Base-by-base conservation (phyloP, 2,797 vertebrate genomes). In the Danio jaintianensis region DNA sequence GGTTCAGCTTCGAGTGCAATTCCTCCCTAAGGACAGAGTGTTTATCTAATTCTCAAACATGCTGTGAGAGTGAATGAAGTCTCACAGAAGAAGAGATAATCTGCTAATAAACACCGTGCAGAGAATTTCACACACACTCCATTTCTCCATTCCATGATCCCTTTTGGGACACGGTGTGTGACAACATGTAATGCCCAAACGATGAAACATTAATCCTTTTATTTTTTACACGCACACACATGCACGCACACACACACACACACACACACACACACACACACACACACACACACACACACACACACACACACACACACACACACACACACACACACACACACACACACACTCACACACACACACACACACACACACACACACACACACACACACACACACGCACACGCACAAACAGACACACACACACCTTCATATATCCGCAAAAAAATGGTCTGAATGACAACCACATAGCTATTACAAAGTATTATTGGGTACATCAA, bases 41-140 rank as follows among this genome's bases (percentile, higher is more conserved):
- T 59, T 78, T 48, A 58, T 78, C 53, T 29, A 38, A 64, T 59
- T 47, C 29, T 56, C 52, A 76, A 58, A 59, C 75, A 78, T 77
- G 62, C 62, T 56, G 74, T 18, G 71, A 79, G 64, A 20, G 22
- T 76, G 66, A 82, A 81, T 76, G 82, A 75, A 74, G 59, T 68
- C 62, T 66, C 82, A 75, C 29, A 50, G 53, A 8, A 11, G 79
- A 76, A 18, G 36, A 69, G 76, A 77, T 84, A 77, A 80, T 69
- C 75, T 75, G 47, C 42, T 55, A 82, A 82, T 84, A 76, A 81
- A 75, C 56, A 77, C 50, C 4, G 38, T 80, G 73, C 4, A 20
- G 64, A 56, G 61, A 82, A 69, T 76, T 71, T 78, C 58, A 63
- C 43, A 50, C 68, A 55, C 71, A 45, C 75, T 36, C 29, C 29